Base-by-base conservation (phyloP, 2,888 invertebrate genomes). In the Melipona bicolor region DNA sequence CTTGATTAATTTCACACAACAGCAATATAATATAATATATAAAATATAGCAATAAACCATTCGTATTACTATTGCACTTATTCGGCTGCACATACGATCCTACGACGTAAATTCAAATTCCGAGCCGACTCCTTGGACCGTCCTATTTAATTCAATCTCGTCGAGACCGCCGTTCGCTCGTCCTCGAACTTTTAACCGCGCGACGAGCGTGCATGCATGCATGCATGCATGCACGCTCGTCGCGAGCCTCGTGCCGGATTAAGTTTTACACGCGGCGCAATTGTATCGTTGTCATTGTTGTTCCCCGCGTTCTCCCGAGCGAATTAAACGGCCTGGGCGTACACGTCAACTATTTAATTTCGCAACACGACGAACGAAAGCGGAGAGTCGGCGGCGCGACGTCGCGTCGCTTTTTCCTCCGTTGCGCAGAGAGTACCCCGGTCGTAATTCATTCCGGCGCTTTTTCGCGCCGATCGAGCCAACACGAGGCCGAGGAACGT, bases 141-240 rank as follows among this genome's bases (percentile, higher is more conserved):
- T 43, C 9, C 43, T 43, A 43, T 11, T 43, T 43, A 43, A 43
- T 43, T 43, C 43, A 43, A 43, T 43, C 43, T 43, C 9, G 43
- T 9, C 43, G 43, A 43, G 43, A 43, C 9, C 43, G 9, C 11
- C 43, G 43, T 43, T 43, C 43, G 17, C 19, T 64, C 19, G 24
- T 67, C 49, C 62, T 77, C 17, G 21, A 77, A 71, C 70, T 77
- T 77, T 77, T 54, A 24, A 77, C 70, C 43, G 62, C 52, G 62
- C 61, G 15, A n/a, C n/a, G 21, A 52, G 61, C 36, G 21, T n/a
- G 36, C 9, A 19, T 62, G 52, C 24, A 54, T 65, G n/a, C 21
- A 24, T n/a, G 36, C 15, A 19, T 62, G 52, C 17, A 54, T 72
- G 19, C 21, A 54, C 21, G 11, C 43, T 1, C 43, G 43, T 43